Conservation (phyloP, 2,797 vertebrate species). For the Vultur gryphus region DNA sequence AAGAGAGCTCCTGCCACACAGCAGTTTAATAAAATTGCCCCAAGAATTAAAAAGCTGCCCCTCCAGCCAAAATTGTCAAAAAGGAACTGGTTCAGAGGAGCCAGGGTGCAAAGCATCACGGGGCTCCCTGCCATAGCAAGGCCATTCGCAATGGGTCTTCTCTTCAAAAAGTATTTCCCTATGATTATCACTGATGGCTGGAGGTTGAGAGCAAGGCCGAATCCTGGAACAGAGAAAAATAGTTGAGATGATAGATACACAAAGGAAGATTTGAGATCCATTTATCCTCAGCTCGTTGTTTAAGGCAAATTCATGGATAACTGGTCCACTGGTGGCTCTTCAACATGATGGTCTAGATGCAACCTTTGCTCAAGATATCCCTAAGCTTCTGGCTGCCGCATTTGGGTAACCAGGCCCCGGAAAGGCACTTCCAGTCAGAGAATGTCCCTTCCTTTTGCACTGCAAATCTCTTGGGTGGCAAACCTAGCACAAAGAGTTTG, state of each 20-base stretch:
- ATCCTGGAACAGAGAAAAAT: slow-evolving; percentile 70
- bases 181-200: slow-evolving; percentile 86
- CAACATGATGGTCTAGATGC: not conserved
- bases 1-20: slow-evolving; percentile 85
- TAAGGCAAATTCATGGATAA: not conserved
- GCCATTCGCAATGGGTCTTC: slow-evolving; percentile 81
- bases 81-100: slow-evolving; percentile 81
- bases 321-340: not conserved
- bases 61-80: slow-evolving; percentile 82
- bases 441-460: fast-evolving
- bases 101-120: slow-evolving; percentile 79
- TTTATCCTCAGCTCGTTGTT: not conserved
- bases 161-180: slow-evolving; percentile 82
- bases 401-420: not conserved
- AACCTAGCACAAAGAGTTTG: not conserved
- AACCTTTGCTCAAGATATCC: not conserved
- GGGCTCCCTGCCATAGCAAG: slow-evolving; percentile 84
- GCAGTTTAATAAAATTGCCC: slow-evolving; percentile 81
- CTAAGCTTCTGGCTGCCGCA: not conserved
- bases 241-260: not conserved
- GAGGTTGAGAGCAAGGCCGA: slow-evolving; percentile 84
- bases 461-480: not conserved
- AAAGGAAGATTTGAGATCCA: not conserved
- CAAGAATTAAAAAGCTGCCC: slow-evolving; percentile 83
- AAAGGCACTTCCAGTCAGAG: not conserved